A percentile compares a stretch with the other conserved stretches of the same genome.
Conservation (phyloP, 2,797 vertebrate genomes). For the Etheostoma nigrum region DNA sequence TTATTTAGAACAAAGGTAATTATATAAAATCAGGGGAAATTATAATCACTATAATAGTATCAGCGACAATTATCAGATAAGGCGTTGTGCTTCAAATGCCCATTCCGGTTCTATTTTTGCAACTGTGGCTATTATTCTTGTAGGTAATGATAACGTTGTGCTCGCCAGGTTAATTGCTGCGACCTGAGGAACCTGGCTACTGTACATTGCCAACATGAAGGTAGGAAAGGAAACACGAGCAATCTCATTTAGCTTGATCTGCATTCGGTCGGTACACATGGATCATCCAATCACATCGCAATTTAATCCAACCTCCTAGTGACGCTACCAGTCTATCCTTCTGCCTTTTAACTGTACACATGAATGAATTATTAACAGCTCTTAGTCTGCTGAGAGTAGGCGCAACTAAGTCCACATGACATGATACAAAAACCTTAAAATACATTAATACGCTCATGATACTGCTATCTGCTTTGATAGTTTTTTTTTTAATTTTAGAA, state of each 20-base stretch:
- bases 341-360: constrained; percentile 19
- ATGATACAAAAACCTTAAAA: constrained; percentile 1
- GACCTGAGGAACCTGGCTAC: neutral
- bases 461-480: neutral
- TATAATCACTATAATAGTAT: neutral
- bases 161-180: neutral
- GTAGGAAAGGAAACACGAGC: neutral
- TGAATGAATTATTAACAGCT: constrained; percentile 20
- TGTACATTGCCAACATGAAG: neutral
- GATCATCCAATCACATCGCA: neutral
- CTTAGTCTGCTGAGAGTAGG: constrained; percentile 5
- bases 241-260: constrained; percentile 4
- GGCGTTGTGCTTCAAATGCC: neutral
- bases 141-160: neutral
- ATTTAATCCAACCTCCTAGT: constrained; percentile 10
- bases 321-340: constrained; percentile 5
- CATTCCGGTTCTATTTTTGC: neutral
- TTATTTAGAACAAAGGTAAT: constrained; percentile 15
- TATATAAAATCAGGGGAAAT: neutral
- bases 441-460: neutral
- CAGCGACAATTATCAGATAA: neutral
- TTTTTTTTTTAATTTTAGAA: neutral
- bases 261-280: neutral
- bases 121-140: neutral
- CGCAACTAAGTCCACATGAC: neutral